These are phyloP conservation scores for Oceanodroma leucorhoa DNA, from an alignment of 2,797 vertebrate genomes.

Conservation along the genomic window DNA sequence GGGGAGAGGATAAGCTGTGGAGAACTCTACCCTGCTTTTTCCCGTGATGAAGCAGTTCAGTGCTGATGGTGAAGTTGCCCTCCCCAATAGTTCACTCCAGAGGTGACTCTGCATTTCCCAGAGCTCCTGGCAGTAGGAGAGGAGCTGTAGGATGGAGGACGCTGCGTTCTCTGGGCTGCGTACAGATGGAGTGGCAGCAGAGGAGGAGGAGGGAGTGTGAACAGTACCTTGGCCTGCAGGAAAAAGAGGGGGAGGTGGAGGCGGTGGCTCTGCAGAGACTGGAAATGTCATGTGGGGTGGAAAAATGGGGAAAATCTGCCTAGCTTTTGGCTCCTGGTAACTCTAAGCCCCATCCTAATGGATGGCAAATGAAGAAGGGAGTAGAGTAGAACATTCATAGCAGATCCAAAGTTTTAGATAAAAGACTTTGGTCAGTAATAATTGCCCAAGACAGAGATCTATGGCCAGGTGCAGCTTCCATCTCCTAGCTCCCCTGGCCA, in stretches of 20 bases:
- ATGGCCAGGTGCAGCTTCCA: neutral
- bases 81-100: neutral
- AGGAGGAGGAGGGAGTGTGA: slow-evolving; percentile 46
- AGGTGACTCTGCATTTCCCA: neutral
- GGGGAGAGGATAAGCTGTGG: neutral
- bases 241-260: neutral
- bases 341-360: neutral
- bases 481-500: neutral
- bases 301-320: neutral
- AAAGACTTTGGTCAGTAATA: neutral
- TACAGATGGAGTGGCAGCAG: slow-evolving; percentile 29
- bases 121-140: neutral
- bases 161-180: neutral
- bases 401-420: neutral
- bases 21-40: neutral
- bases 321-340: neutral
- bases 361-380: neutral
- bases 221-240: neutral
- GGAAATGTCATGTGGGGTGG: neutral
- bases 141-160: neutral
- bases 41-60: neutral
- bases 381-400: neutral
- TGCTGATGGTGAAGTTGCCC: neutral
- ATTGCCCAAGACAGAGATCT: neutral
- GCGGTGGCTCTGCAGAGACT: neutral